Conservation (phyloP, 2,888 invertebrate genomes). For the Nemotelus pantherinus region DNA sequence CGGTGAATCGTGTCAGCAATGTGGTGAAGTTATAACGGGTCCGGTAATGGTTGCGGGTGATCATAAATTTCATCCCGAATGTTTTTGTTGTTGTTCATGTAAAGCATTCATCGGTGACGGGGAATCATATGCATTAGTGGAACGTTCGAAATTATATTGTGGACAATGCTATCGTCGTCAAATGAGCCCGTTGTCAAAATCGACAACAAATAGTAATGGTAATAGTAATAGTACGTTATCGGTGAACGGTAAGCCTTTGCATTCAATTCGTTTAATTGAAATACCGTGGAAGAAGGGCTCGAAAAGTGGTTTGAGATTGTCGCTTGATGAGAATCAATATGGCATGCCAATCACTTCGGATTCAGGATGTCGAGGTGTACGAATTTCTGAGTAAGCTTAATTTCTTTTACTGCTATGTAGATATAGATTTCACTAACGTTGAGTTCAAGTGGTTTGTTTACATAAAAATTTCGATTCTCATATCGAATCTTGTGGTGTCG, state of each 20-base stretch:
- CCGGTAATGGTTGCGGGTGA: conserved; percentile 95
- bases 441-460: no score
- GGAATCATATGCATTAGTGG: conserved; percentile 91
- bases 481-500: no score
- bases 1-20: conserved; percentile 90
- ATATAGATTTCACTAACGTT: conserved; percentile 2
- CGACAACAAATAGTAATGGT: conserved; percentile 55
- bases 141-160: conserved; percentile 87
- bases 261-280: conserved; percentile 85
- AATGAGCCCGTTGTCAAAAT: conserved; percentile 65
- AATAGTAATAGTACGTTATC: neutral
- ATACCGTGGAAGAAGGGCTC: conserved; percentile 72
- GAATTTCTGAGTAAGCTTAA: conserved; percentile 74
- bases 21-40: conserved; percentile 73
- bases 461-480: no score
- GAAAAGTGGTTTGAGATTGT: conserved; percentile 72
- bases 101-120: conserved; percentile 88
- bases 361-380: conserved; percentile 70
- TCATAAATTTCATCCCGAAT: conserved; percentile 96
- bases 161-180: conserved; percentile 80
- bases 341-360: conserved; percentile 56
- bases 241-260: conserved; percentile 69
- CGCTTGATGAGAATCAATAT: conserved; percentile 57
- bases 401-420: neutral
- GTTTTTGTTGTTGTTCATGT: conserved; percentile 88